A percentile compares a stretch with the other conserved stretches of the same genome.
These are phyloP conservation scores for Beaufortia kweichowensis DNA, from an alignment of 2,113 vertebrate species.

Conservation along the genomic window DNA sequence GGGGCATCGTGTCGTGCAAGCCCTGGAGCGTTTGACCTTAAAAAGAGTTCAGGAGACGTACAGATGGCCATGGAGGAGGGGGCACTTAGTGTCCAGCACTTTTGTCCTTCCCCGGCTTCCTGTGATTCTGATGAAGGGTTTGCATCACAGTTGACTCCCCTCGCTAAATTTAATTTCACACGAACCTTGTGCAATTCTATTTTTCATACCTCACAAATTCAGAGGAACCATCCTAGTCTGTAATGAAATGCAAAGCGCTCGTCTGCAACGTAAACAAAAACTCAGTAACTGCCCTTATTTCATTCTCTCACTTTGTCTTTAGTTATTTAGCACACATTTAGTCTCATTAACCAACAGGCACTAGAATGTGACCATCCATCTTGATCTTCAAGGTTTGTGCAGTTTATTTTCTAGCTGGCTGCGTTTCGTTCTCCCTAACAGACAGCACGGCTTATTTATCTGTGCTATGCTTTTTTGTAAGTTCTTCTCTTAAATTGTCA, in stretches of 20 bases:
- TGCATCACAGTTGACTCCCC: conserved; percentile 17
- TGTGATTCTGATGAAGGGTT: conserved; percentile 33
- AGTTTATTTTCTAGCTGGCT: conserved; percentile 19
- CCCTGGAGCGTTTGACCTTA: conserved; percentile 36
- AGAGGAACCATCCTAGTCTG: not conserved
- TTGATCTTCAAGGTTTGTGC: conserved; percentile 15
- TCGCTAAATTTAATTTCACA: conserved; percentile 40
- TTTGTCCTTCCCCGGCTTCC: conserved; percentile 33
- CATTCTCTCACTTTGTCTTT: not conserved
- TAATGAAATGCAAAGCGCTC: not conserved
- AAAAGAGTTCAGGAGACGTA: conserved; percentile 28
- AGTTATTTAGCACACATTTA: not conserved
- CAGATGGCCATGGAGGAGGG: conserved; percentile 28
- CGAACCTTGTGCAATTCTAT: conserved; percentile 29
- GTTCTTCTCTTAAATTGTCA: not conserved
- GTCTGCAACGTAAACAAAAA: conserved; percentile 25
- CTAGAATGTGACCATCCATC: conserved; percentile 19
- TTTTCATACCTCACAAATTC: conserved; percentile 21
- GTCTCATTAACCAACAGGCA: conserved; percentile 1
- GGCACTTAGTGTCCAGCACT: conserved; percentile 14
- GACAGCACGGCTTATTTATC: not conserved
- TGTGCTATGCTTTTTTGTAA: not conserved
- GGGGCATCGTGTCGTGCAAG: conserved; percentile 14
- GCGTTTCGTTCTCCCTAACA: conserved; percentile 5
- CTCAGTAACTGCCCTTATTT: not conserved